These are phyloP conservation scores for Acronicta alni DNA, from an alignment of 2,888 invertebrate species.

Conservation along the genomic window DNA sequence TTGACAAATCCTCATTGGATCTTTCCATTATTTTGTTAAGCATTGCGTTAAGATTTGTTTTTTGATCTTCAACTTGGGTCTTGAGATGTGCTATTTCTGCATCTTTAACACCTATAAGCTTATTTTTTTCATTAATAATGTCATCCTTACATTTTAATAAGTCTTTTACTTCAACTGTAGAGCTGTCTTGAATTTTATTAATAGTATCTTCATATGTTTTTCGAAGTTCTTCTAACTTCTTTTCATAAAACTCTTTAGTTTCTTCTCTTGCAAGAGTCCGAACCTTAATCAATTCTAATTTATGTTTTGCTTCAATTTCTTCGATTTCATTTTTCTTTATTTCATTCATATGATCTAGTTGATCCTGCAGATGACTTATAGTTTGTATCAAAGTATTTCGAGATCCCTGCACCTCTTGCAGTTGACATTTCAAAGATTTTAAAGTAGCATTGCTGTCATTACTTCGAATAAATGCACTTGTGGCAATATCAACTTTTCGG, in stretches of 20 bases:
- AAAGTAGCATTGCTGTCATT: constrained; percentile 66
- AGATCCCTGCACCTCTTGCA: constrained; percentile 73
- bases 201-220: constrained; percentile 66
- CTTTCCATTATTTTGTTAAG: constrained; percentile 68
- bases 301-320: constrained; percentile 72
- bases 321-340: constrained; percentile 75
- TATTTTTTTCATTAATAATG: constrained; percentile 68
- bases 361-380: constrained; percentile 68
- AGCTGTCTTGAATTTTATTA: constrained; percentile 61
- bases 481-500: constrained; percentile 66
- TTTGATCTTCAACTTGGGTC: constrained; percentile 68
- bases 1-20: constrained; percentile 59
- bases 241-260: constrained; percentile 65
- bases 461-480: constrained; percentile 58
- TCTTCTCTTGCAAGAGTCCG: constrained; percentile 70
- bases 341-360: constrained; percentile 69
- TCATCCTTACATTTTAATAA: constrained; percentile 60
- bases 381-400: constrained; percentile 70
- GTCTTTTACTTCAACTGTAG: constrained; percentile 59
- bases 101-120: constrained; percentile 69
- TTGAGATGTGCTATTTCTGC: constrained; percentile 69
- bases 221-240: constrained; percentile 70
- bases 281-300: constrained; percentile 70
- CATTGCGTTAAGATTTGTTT: constrained; percentile 67
- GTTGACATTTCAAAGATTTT: constrained; percentile 68